These are phyloP conservation scores for Cephalotes varians DNA, from an alignment of 2,888 invertebrate species.

Conservation along the genomic window DNA sequence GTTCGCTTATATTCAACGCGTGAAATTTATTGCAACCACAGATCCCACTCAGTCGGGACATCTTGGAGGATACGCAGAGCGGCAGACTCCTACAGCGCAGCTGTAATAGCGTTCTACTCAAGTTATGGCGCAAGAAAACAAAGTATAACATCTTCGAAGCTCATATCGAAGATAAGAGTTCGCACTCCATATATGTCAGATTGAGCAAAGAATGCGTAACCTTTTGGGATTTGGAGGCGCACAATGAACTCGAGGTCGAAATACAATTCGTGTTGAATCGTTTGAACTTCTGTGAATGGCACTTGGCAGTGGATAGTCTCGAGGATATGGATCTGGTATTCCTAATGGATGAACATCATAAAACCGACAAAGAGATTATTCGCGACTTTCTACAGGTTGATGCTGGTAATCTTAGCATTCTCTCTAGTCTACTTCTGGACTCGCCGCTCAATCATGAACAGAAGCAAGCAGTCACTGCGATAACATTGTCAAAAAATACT, in stretches of 20 bases:
- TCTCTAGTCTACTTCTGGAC: conserved; percentile 81
- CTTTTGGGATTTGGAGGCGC: conserved; percentile 88
- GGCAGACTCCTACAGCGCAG: conserved; percentile 92
- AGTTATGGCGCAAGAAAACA: conserved; percentile 16
- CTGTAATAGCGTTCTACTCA: conserved; percentile 90
- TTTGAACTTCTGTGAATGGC: conserved; percentile 94
- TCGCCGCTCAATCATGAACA: conserved; percentile 91
- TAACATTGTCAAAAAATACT: conserved; percentile 89
- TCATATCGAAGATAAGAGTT: conserved; percentile 92
- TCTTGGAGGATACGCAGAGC: conserved; percentile 94
- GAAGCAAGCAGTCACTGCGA: conserved; percentile 92
- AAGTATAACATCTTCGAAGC: conserved; percentile 88
- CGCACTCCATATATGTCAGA: conserved; percentile 91
- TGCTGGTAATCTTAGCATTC: background rate
- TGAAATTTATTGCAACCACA: conserved; percentile 62
- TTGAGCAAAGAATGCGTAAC: conserved; percentile 90
- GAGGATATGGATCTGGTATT: conserved; percentile 91
- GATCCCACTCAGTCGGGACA: conserved; percentile 90
- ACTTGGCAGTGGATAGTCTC: conserved; percentile 92
- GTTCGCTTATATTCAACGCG: conserved; percentile 17
- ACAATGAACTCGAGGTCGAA: conserved; percentile 89
- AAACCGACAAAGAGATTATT: conserved; percentile 33
- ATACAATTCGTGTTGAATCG: conserved; percentile 94
- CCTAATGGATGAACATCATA: conserved; percentile 84
- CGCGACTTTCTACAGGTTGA: conserved; percentile 26